Conservation (phyloP, 2,888 invertebrate species). For the Falcaria lacertinaria region DNA sequence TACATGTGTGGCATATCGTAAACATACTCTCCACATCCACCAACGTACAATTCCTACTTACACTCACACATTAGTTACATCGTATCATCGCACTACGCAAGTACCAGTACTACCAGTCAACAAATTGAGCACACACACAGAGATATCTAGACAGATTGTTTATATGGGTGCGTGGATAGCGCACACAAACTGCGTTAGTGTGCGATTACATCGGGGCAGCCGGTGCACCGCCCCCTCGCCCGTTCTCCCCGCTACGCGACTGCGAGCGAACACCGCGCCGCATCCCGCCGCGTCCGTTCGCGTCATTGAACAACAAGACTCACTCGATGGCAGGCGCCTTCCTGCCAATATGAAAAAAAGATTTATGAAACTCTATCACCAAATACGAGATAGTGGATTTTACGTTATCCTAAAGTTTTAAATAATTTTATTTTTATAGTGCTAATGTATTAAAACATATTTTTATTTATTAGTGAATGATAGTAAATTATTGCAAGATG, state of each 20-base stretch:
- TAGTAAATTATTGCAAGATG: slow-evolving; percentile 70
- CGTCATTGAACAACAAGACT: slow-evolving; percentile 80
- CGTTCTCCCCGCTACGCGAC: slow-evolving; percentile 72
- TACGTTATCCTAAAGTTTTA: slow-evolving; percentile 68
- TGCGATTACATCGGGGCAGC: slow-evolving; percentile 75
- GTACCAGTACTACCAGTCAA: too few species aligned
- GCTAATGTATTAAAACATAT: slow-evolving; percentile 66
- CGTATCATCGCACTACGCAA: slow-evolving; percentile 51
- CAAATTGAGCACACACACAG: slow-evolving; percentile 70
- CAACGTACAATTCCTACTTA: slow-evolving; percentile 43
- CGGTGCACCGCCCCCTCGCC: slow-evolving; percentile 72
- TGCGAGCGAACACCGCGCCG: slow-evolving; percentile 73
- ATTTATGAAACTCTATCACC: slow-evolving; percentile 67
- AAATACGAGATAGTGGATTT: slow-evolving; percentile 76
- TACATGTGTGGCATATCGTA: slow-evolving; percentile 57
- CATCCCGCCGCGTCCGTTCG: slow-evolving; percentile 56
- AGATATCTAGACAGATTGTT: slow-evolving; percentile 66
- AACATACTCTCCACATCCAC: slow-evolving; percentile 53
- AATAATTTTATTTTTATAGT: slow-evolving; percentile 77
- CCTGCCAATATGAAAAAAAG: slow-evolving; percentile 77
- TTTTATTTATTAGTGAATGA: slow-evolving; percentile 76
- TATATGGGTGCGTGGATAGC: slow-evolving; percentile 48
- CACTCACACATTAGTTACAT: slow-evolving; percentile 40
- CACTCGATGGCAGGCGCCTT: slow-evolving; percentile 76
- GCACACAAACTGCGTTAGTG: slow-evolving; percentile 47